phyloP scores from a whole-genome alignment of 2,888 invertebrate species.

The Chaitophorus viminalis region DNA sequence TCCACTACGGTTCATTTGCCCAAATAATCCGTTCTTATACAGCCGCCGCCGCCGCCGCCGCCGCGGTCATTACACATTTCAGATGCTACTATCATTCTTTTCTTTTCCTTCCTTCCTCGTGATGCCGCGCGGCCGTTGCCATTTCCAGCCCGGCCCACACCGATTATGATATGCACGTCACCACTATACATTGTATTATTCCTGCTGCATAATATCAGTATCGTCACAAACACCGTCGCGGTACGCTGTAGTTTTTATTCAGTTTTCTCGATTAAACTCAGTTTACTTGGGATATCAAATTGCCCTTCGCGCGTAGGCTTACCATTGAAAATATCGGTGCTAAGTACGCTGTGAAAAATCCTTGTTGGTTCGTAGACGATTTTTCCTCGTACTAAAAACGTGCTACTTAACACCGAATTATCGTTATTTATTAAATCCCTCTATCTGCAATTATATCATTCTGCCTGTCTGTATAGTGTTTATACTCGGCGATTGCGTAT shows the following conservation, averaged over 20 bases:
- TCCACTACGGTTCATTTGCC: constrained; percentile 61
- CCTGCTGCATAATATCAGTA: not conserved
- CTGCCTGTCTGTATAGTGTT: not conserved
- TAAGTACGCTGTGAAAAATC: no score
- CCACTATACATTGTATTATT: not conserved
- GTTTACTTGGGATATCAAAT: no score
- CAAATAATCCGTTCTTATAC: constrained; percentile 49
- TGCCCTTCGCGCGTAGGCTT: no score
- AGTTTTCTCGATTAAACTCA: not conserved
- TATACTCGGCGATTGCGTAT: no score
- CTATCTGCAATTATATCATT: no score
- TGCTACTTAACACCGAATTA: no score
- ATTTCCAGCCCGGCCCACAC: not conserved
- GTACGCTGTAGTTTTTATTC: not conserved
- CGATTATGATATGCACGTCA: not conserved
- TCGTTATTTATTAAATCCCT: no score
- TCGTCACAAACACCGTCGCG: constrained; percentile 25
- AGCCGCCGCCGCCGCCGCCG: not conserved
- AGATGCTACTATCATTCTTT: not conserved
- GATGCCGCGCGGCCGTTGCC: not conserved
- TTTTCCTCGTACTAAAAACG: no score
- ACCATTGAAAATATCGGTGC: no score
- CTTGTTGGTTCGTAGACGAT: no score
- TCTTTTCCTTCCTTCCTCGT: not conserved
- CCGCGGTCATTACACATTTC: constrained; percentile 36